A percentile compares a stretch with the other conserved stretches of the same genome.
phyloP scores from a whole-genome alignment of 2,113 vertebrate genomes.

The Halcyon senegalensis region DNA sequence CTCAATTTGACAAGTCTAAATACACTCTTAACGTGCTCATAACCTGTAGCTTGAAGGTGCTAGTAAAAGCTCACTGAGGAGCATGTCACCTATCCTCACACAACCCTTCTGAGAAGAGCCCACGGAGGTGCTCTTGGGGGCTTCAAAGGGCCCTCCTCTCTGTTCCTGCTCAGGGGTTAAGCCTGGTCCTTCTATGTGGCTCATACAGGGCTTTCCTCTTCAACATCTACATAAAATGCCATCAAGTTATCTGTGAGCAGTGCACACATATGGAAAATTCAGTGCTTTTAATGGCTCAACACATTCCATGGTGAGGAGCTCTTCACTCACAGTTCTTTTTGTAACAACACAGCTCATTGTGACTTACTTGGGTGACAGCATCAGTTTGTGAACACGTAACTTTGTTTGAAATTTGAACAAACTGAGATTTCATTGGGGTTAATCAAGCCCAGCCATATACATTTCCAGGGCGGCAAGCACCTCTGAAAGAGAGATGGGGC shows the following conservation, averaged over 20 bases:
- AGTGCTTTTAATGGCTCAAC: neutral
- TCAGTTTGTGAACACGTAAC: fast-evolving
- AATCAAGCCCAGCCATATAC: neutral
- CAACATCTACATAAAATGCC: neutral
- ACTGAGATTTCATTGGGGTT: neutral
- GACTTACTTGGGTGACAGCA: neutral
- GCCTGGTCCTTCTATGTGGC: neutral
- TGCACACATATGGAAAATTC: neutral
- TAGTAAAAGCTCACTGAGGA: neutral
- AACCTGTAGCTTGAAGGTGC: neutral
- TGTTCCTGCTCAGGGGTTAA: neutral
- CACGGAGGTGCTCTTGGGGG: neutral
- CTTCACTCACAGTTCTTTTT: neutral
- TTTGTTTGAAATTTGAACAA: neutral
- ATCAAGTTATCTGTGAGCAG: neutral
- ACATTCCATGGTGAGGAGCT: neutral
- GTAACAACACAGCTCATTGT: neutral
- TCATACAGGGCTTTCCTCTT: neutral
- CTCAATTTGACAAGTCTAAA: neutral
- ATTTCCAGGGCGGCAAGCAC: neutral
- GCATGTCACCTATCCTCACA: neutral
- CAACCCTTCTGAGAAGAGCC: neutral
- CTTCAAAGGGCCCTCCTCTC: neutral
- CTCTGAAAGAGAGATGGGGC: neutral
- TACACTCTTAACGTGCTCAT: neutral